Conservation (phyloP, 2,797 vertebrate species). For the Sebastes iracundus region DNA sequence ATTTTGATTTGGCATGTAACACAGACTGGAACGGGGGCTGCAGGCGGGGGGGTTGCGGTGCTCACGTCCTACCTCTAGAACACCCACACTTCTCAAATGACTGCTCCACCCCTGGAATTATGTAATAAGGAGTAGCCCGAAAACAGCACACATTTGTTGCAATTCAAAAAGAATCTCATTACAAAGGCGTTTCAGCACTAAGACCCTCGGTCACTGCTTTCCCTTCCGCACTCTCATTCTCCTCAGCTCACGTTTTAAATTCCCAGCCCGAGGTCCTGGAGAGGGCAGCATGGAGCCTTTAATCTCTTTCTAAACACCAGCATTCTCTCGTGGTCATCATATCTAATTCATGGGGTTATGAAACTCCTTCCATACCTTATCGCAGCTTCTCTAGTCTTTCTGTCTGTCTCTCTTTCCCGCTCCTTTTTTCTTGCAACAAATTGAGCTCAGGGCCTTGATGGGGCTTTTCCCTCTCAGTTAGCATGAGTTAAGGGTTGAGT, state of each 20-base stretch:
- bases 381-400: constrained; percentile 29
- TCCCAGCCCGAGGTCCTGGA: constrained; percentile 51
- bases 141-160: neutral
- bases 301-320: constrained; percentile 60
- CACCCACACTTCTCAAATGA: neutral
- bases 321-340: constrained; percentile 70
- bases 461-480: constrained; percentile 54
- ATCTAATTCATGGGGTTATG: constrained; percentile 79
- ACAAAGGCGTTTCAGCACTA: neutral
- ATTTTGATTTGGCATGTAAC: no score
- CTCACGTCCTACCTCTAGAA: no score
- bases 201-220: neutral
- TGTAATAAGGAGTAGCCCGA: neutral
- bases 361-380: constrained; percentile 64
- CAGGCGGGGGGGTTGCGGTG: no score
- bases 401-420: neutral
- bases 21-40: no score
- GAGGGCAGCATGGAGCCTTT: constrained; percentile 73
- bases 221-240: neutral
- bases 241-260: constrained; percentile 20
- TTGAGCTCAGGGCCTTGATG: constrained; percentile 27
- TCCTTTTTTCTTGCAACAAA: constrained; percentile 23
- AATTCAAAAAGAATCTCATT: neutral
- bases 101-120: no score
- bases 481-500: constrained; percentile 30